Base-by-base conservation (phyloP, 2,113 vertebrate genomes). In the Cyrtonyx montezumae region DNA sequence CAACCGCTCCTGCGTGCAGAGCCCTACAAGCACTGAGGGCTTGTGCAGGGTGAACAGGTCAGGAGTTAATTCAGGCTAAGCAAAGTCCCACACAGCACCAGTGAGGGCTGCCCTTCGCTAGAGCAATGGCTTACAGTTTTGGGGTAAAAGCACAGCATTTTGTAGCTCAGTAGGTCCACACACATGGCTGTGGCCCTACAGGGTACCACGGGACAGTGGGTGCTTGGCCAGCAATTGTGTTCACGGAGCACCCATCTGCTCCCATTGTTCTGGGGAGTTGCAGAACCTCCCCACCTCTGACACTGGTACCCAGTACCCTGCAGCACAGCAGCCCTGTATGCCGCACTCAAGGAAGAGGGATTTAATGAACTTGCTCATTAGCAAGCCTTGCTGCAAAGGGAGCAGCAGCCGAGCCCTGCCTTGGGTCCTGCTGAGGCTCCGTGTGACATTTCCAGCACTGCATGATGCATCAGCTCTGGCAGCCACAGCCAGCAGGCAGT, bases 401-500 rank as follows among this genome's bases (percentile, higher is more conserved):
- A 88, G 69, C 28, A 9, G 8, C 6, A 68, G 73, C 58, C 62
- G 69, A 70, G 74, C 87, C 18, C 53, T 75, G 88, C 82, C 91
- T 46, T 23, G 0, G 2, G 58, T 66, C 88, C 0, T 0, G 1
- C 68, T 2, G 2, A 62, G 82, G 63, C 76, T 34, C 3, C 0
- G 22, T 4, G 51, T 70, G 76, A 81, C 91, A 81, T 73, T 88
- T 61, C 56, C 92, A 90, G 80, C 80, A 10, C 66, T 0, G n/a
- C 14, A 4, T 91, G 86, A 88, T 84, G 53, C 69, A 93, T 79
- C 68, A n/a, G 55, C 84, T 92, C 75, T 79, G 92, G 94, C 95
- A 95, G 94, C 62, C 40, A 48, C n/a, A 92, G 80, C 92, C 81
- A 87, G 88, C 73, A 56, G 90, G 83, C 92, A 93, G 77, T 65